Conservation (phyloP, 1,140 invertebrate genomes). For the Danaus plexippus region DNA sequence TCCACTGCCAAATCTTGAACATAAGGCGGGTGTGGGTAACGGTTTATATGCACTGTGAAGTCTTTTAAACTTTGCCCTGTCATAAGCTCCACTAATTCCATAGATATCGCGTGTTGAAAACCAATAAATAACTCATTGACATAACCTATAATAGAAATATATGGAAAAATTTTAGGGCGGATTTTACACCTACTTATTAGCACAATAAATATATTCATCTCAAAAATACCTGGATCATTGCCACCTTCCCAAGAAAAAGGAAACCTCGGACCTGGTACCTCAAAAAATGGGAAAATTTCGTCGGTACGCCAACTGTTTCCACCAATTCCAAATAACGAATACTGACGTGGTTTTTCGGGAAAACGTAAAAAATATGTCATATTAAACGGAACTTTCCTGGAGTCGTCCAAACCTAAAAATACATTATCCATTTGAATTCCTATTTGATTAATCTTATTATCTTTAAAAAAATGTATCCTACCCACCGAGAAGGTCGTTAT, state of each 20-base stretch:
- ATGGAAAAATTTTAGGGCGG: neutral
- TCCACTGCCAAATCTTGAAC: conserved; percentile 78
- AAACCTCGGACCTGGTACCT: conserved; percentile 77
- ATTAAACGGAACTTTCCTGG: conserved; percentile 42
- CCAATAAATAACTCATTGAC: conserved; percentile 78
- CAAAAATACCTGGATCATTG: conserved; percentile 66
- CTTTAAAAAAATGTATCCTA: conserved; percentile 4
- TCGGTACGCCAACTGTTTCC: conserved; percentile 76
- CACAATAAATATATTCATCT: conserved; percentile 7
- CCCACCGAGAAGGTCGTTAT: conserved; percentile 45
- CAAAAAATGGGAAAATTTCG: conserved; percentile 76
- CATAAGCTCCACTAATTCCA: conserved; percentile 70
- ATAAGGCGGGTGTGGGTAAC: conserved; percentile 85
- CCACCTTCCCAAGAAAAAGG: conserved; percentile 58
- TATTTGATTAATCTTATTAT: too few species aligned
- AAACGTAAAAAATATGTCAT: conserved; percentile 74
- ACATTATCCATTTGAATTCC: conserved; percentile 6
- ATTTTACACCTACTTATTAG: too few species aligned
- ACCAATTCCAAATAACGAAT: conserved; percentile 49
- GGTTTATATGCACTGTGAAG: conserved; percentile 66
- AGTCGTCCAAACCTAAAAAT: conserved; percentile 29
- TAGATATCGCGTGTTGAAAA: conserved; percentile 77
- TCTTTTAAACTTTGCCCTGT: conserved; percentile 45
- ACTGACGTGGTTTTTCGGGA: conserved; percentile 73
- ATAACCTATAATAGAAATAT: conserved; percentile 73